Percentiles rank a stretch among this genome's conserved stretches.
Conservation (phyloP, 2,113 vertebrate genomes). For the Pantherophis guttatus region DNA sequence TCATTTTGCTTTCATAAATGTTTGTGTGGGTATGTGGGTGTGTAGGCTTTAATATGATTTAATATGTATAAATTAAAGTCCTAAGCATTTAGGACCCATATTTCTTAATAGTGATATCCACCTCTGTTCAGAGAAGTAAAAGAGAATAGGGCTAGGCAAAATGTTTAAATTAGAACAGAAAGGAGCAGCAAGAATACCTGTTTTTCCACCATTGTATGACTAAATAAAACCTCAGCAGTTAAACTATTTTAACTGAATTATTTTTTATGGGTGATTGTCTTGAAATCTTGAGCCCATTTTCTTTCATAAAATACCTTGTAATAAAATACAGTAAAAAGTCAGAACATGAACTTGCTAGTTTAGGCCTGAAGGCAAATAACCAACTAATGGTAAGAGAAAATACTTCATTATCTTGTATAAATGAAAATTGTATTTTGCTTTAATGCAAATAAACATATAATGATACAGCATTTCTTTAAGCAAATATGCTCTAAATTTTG, state of each 20-base stretch:
- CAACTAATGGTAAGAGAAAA: not conserved
- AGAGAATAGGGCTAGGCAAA: not conserved
- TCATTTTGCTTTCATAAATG: not conserved
- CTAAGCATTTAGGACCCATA: not conserved
- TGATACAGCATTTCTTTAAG: not conserved
- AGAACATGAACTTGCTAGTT: not conserved
- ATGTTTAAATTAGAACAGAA: not conserved
- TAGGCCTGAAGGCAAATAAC: not conserved
- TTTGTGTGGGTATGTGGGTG: too few relatives aligned
- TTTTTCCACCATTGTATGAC: not conserved
- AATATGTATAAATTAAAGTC: not conserved
- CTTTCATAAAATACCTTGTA: conserved; percentile 16
- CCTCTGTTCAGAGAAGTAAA: not conserved
- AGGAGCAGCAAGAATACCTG: not conserved
- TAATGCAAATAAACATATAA: not conserved
- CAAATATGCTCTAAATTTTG: not conserved
- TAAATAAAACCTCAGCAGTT: not conserved
- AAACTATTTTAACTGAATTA: not conserved
- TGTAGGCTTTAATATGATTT: not conserved
- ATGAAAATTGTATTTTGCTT: not conserved
- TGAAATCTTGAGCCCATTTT: not conserved
- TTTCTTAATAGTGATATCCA: not conserved
- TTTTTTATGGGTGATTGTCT: not conserved
- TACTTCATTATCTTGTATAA: not conserved
- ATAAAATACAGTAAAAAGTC: not conserved